Percentiles rank a stretch among this genome's conserved stretches.
Evolutionary conservation across 2,888 invertebrate species (phyloP).

Genomic region (Liposcelis brunnea): DNA sequence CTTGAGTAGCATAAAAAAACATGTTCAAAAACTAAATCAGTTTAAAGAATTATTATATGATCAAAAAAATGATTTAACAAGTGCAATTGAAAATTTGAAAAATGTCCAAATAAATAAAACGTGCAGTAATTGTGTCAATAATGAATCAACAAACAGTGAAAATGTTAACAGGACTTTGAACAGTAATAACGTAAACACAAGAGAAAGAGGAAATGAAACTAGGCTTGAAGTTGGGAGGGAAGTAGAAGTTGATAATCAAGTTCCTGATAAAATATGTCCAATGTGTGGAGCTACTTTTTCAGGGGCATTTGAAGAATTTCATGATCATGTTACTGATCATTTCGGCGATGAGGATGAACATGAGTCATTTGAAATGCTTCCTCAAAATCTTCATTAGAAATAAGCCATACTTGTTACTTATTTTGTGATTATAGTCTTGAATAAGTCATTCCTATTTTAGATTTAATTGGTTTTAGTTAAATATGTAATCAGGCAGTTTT

Average conservation of each 20-base stretch:
- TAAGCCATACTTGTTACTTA: conserved; percentile 10
- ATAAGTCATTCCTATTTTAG: too few relatives aligned
- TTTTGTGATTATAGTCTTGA: neutral
- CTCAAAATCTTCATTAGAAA: conserved; percentile 13
- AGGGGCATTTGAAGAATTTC: conserved; percentile 41
- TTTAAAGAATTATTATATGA: conserved; percentile 12
- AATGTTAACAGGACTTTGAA: conserved; percentile 12
- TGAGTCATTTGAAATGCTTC: conserved; percentile 18
- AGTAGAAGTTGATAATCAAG: conserved; percentile 19
- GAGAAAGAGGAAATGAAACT: conserved; percentile 13
- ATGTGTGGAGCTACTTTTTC: conserved; percentile 49
- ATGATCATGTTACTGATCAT: conserved; percentile 56
- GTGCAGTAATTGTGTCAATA: conserved; percentile 21
- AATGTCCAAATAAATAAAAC: conserved; percentile 11
- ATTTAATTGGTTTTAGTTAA: conserved; percentile 2
- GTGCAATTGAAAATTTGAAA: conserved; percentile 12
- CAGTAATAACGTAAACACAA: neutral
- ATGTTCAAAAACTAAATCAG: conserved; percentile 13
- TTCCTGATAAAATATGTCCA: conserved; percentile 47
- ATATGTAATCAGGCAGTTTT: neutral
- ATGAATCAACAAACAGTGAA: conserved; percentile 14
- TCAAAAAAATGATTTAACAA: conserved; percentile 13
- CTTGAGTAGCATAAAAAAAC: conserved; percentile 13
- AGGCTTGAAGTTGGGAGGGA: conserved; percentile 24
- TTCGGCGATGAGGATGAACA: conserved; percentile 39